A percentile compares a stretch with the other conserved stretches of the same genome.
These are phyloP conservation scores for Eumerus sabulonum DNA, from an alignment of 2,888 invertebrate genomes.

Conservation along the genomic window DNA sequence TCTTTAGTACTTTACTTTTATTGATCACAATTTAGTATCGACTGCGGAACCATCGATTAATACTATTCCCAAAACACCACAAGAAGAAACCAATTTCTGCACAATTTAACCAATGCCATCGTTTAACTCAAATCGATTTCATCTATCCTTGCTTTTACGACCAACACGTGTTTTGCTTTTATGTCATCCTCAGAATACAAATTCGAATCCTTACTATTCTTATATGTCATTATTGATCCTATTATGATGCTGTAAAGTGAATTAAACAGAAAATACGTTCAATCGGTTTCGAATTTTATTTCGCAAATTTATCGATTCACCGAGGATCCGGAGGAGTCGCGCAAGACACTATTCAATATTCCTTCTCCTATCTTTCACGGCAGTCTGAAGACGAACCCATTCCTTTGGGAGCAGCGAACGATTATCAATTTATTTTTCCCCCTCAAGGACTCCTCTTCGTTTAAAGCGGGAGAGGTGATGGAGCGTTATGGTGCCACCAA, in stretches of 20 bases:
- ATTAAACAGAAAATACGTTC: constrained; percentile 23
- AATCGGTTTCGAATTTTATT: background rate
- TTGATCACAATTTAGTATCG: no score
- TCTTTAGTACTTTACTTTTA: no score
- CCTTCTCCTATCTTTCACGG: no score
- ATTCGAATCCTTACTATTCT: constrained; percentile 24
- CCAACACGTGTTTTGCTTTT: constrained; percentile 27
- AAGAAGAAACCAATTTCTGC: no score
- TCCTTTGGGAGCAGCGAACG: constrained; percentile 5
- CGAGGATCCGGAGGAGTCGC: background rate
- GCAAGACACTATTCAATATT: constrained; percentile 16
- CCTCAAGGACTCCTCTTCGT: constrained; percentile 28
- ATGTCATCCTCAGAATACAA: constrained; percentile 2
- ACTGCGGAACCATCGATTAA: no score
- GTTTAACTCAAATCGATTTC: no score
- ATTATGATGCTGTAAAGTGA: constrained; percentile 22
- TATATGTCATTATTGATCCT: constrained; percentile 29
- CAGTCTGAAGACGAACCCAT: background rate
- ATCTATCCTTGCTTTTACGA: constrained; percentile 5
- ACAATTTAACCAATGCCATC: no score
- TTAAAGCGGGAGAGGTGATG: background rate
- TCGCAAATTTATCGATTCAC: constrained; percentile 12
- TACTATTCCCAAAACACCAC: no score
- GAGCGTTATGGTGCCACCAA: background rate
- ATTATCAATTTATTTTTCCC: constrained; percentile 46